Evolutionary conservation across 1,140 invertebrate species (phyloP).

Genomic region (Teleopsis dalmanni): DNA sequence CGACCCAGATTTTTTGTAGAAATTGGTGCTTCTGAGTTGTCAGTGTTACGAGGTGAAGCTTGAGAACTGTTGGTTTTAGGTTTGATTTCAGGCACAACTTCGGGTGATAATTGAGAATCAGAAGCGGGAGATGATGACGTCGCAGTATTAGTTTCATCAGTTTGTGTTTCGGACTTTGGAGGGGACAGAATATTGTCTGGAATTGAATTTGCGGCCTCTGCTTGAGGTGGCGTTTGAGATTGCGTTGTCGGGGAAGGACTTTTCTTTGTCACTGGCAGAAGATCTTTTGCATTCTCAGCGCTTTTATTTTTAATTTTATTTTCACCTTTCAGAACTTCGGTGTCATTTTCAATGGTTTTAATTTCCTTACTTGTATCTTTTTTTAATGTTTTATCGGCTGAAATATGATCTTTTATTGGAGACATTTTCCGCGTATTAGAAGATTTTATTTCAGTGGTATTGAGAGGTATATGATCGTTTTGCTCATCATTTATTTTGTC

Average conservation of each 20-base stretch:
- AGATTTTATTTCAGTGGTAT: too few relatives aligned
- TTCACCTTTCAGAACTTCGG: too few relatives aligned
- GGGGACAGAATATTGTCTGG: slow-evolving; percentile 38
- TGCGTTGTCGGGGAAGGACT: slow-evolving; percentile 25
- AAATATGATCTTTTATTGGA: too few relatives aligned
- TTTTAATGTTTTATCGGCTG: too few relatives aligned
- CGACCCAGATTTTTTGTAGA: background rate
- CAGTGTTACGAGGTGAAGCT: background rate
- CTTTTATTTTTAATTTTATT: too few relatives aligned
- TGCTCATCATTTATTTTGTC: too few relatives aligned
- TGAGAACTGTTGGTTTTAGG: background rate
- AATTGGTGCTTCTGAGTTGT: background rate
- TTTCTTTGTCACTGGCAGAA: too few relatives aligned
- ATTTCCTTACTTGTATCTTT: too few relatives aligned
- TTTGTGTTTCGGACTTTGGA: slow-evolving; percentile 40
- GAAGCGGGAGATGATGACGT: slow-evolving; percentile 38
- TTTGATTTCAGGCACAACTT: background rate
- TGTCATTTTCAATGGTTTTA: too few relatives aligned
- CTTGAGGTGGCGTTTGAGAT: slow-evolving; percentile 31
- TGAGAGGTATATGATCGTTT: too few relatives aligned
- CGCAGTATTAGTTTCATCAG: slow-evolving; percentile 39
- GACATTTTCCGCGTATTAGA: too few relatives aligned
- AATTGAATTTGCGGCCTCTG: slow-evolving; percentile 15
- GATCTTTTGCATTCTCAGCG: too few relatives aligned
- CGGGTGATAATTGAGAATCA: slow-evolving; percentile 30